Evolutionary conservation across 2,888 invertebrate genomes (phyloP), one percentile per base, ranked within the genome.

Genomic region (Agriopis marginaria): DNA sequence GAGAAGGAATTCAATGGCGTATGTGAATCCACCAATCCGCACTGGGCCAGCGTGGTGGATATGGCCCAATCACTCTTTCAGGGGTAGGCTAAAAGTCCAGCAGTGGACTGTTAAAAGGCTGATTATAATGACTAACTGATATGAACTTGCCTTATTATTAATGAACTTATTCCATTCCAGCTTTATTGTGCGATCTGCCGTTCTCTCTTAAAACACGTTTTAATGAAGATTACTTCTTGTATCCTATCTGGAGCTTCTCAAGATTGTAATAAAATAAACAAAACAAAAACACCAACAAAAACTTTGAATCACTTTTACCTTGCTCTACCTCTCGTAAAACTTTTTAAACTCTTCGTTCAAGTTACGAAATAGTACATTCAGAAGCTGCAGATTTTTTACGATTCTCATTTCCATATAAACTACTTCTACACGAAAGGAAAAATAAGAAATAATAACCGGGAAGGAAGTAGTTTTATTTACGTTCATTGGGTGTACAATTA

Each of bases 401-500:
- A 63, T 66, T 59, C 44, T 7, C 49, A 70, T 72, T 74, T 71
- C 64, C 71, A 73, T 68, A 68, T 68, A 71, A 68, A 71, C 58
- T 58, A 65, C 65, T 65, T 63, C 50, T 40, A 39, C 66, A 55
- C 49, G 63, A 64, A 67, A 64, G 51, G 45, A 53, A 58, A 69
- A 70, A 66, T 68, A 71, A 66, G 69, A 72, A 75, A 66, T 71
- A 70, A 75, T 65, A 72, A 72, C 65, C 70, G 53, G 60, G 67
- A 69, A 72, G 65, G 50, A 70, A 61, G 44, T 70, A 71, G 71
- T 67, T 72, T 73, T 75, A 67, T 77, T 80, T 78, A 72, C 66
- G 71, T 81, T 80, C 76, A 79, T 84, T 81, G 75, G 79, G 69
- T 72, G 67, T 73, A 79, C 82, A 82, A 85, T 86, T 86, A 84